Evolutionary conservation across 2,113 vertebrate species (phyloP).

Genomic region (Corythornis vintsioides): DNA sequence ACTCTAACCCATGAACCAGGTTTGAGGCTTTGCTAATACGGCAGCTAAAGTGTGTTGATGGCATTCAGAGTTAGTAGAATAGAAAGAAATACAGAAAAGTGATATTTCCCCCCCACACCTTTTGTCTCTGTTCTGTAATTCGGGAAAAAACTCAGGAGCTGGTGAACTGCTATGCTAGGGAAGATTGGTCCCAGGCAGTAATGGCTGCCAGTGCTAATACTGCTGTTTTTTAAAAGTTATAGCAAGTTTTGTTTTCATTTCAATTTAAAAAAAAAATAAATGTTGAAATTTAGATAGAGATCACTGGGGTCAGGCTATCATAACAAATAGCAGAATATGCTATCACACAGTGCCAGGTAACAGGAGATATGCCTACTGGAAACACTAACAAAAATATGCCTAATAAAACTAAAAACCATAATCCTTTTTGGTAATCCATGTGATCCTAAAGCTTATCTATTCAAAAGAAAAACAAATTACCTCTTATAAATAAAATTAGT

Average conservation of each 20-base stretch:
- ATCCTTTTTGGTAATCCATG: not conserved
- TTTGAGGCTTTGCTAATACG: not conserved
- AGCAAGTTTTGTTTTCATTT: not conserved
- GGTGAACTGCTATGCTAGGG: not conserved
- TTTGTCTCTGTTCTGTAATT: not conserved
- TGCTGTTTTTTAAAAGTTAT: not conserved
- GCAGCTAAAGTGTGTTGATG: not conserved
- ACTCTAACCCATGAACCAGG: not conserved
- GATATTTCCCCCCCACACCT: too few relatives aligned
- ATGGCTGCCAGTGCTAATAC: not conserved
- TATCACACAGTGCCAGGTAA: not conserved
- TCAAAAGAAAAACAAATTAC: not conserved
- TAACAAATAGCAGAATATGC: not conserved
- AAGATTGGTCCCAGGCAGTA: not conserved
- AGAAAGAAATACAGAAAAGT: not conserved
- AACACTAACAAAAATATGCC: not conserved
- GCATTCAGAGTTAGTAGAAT: not conserved
- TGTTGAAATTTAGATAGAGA: not conserved
- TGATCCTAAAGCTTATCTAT: not conserved
- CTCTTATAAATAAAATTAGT: not conserved
- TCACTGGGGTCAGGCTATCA: not conserved
- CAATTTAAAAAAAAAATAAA: not conserved
- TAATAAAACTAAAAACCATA: not conserved
- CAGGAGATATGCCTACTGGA: not conserved
- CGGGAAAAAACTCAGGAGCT: not conserved